These are phyloP conservation scores for Casuarius casuarius DNA, from an alignment of 2,113 vertebrate species.

Conservation along the genomic window DNA sequence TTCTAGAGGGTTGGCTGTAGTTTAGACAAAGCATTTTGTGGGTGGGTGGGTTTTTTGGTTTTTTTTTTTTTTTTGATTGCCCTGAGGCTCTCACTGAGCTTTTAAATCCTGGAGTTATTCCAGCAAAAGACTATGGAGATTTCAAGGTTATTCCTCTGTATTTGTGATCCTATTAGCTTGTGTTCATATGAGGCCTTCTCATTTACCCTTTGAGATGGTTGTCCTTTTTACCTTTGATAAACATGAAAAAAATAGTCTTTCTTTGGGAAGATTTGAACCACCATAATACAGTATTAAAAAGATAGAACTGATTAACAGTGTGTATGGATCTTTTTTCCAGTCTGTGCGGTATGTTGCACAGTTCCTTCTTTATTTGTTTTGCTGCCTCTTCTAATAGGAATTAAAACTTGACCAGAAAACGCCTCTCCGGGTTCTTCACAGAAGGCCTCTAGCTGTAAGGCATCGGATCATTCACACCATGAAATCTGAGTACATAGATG, in stretches of 20 bases:
- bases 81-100: conserved; percentile 18
- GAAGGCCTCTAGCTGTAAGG: conserved; percentile 89
- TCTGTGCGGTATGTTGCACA: neutral
- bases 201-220: neutral
- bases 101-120: conserved; percentile 64
- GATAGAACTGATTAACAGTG: neutral
- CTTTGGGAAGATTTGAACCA: neutral
- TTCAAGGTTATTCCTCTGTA: conserved; percentile 61
- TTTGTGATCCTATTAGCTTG: conserved; percentile 48
- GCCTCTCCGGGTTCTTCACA: conserved; percentile 92
- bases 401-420: conserved; percentile 94
- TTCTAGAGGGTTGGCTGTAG: conserved; percentile 24
- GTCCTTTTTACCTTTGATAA: neutral
- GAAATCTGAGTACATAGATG: conserved; percentile 81
- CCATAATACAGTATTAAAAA: neutral
- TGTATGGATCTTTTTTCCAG: neutral
- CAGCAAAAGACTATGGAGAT: conserved; percentile 61
- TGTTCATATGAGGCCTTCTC: conserved; percentile 8
- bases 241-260: neutral
- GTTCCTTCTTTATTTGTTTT: neutral
- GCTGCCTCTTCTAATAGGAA: conserved; percentile 77
- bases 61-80: neutral
- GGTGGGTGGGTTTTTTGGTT: neutral
- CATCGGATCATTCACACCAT: conserved; percentile 90
- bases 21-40: conserved; percentile 41